These are phyloP conservation scores for Agrypnia vestita DNA, from an alignment of 1,140 invertebrate genomes.

Conservation along the genomic window DNA sequence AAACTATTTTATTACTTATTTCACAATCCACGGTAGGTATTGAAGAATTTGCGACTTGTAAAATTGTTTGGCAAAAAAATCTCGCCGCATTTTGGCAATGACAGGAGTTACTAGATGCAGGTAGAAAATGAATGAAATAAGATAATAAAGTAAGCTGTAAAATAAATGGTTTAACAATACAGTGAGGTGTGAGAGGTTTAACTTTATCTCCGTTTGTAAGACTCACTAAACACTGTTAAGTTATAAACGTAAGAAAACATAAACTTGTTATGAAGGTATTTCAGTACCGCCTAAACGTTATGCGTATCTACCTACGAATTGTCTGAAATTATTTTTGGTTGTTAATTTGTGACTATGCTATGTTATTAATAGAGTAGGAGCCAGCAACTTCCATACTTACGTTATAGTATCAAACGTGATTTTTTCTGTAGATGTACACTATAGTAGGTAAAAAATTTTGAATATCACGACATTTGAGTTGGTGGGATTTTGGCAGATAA, in stretches of 20 bases:
- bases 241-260: constrained; percentile 21
- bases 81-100: neutral
- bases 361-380: too few relatives aligned
- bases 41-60: constrained; percentile 13
- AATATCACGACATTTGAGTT: too few relatives aligned
- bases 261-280: neutral
- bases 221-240: constrained; percentile 27
- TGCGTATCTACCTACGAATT: neutral
- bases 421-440: too few relatives aligned
- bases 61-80: neutral
- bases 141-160: constrained; percentile 33
- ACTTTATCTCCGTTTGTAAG: constrained; percentile 5
- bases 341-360: too few relatives aligned
- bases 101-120: neutral
- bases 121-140: constrained; percentile 13
- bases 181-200: constrained; percentile 29
- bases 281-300: neutral
- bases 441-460: too few relatives aligned
- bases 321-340: too few relatives aligned
- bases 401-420: too few relatives aligned
- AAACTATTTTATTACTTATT: too few relatives aligned
- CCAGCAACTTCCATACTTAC: too few relatives aligned
- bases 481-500: too few relatives aligned
- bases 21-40: too few relatives aligned
- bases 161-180: constrained; percentile 32